A percentile compares a stretch with the other conserved stretches of the same genome.
These are phyloP conservation scores for Drosophila antonietae DNA, from an alignment of 2,888 invertebrate genomes.

Conservation along the genomic window DNA sequence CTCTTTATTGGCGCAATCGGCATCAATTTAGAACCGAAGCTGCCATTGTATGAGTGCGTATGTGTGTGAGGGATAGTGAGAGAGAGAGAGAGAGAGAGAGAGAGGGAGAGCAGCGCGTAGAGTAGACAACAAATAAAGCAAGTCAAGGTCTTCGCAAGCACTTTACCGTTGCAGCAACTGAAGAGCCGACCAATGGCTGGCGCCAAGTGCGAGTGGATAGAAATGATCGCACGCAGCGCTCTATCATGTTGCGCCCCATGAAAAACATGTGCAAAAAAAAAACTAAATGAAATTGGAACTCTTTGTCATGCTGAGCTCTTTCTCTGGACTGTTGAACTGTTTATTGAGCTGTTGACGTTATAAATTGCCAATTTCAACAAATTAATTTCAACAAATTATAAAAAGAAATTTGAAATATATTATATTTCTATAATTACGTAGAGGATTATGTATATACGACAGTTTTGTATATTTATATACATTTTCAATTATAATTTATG, in stretches of 20 bases:
- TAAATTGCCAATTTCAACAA: constrained; percentile 17
- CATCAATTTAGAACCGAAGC: constrained; percentile 49
- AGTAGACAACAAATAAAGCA: constrained; percentile 37
- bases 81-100: constrained; percentile 14
- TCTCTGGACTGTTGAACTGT: constrained; percentile 3
- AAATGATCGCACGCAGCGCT: constrained; percentile 33
- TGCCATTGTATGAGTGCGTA: constrained; percentile 18
- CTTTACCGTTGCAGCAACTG: constrained; percentile 49
- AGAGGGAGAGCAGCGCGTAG: constrained; percentile 10
- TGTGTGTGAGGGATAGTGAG: background rate
- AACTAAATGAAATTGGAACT: constrained; percentile 5
- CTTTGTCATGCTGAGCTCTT: constrained; percentile 40
- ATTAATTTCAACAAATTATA: constrained; percentile 19
- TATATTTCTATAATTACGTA: constrained; percentile 21
- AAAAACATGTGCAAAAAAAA: constrained; percentile 9
- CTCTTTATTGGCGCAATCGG: constrained; percentile 30
- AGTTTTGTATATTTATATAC: constrained; percentile 21
- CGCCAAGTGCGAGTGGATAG: background rate
- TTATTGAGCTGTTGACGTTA: constrained; percentile 18
- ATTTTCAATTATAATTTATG: constrained; percentile 45
- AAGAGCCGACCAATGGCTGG: constrained; percentile 27
- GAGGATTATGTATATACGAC: background rate
- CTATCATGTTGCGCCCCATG: constrained; percentile 32
- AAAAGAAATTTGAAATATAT: constrained; percentile 6
- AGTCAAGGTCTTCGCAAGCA: constrained; percentile 68